A percentile compares a stretch with the other conserved stretches of the same genome.
Conservation (phyloP, 2,797 vertebrate species). For the Rhinella marina region DNA sequence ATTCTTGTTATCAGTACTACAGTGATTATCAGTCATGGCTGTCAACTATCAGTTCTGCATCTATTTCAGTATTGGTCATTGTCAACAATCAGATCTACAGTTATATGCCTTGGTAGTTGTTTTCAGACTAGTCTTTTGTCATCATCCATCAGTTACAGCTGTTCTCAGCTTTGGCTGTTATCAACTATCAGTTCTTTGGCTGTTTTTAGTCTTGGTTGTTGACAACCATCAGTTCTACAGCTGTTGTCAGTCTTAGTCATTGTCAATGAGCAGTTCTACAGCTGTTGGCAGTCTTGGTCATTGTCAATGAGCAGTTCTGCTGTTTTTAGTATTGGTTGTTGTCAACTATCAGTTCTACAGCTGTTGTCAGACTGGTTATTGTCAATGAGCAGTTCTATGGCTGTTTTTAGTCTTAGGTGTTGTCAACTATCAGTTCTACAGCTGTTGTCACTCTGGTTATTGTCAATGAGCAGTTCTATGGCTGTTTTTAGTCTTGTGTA, state of each 20-base stretch:
- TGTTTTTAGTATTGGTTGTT: not conserved
- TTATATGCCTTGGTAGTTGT: not conserved
- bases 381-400: not conserved
- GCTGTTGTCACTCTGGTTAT: not conserved
- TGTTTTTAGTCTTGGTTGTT: not conserved
- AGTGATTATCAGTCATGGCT: not conserved
- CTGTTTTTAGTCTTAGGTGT: not conserved
- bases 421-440: not conserved
- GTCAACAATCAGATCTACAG: not conserved
- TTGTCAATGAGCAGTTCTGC: not conserved
- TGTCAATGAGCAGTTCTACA: not conserved
- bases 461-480: not conserved
- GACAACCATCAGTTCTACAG: not conserved
- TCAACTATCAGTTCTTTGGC: not conserved
- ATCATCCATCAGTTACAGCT: not conserved
- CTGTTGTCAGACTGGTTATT: not conserved
- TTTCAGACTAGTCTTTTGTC: not conserved
- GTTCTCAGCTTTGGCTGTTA: not conserved
- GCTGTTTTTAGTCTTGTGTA: not conserved
- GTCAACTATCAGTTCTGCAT: not conserved
- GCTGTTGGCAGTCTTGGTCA: not conserved
- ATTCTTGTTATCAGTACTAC: not conserved
- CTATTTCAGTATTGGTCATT: not conserved
- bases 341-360: not conserved
- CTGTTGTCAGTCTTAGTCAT: not conserved